Evolutionary conservation across 2,113 vertebrate genomes (phyloP), one percentile per base, ranked within the genome.

Genomic region (Malurus elegans): DNA sequence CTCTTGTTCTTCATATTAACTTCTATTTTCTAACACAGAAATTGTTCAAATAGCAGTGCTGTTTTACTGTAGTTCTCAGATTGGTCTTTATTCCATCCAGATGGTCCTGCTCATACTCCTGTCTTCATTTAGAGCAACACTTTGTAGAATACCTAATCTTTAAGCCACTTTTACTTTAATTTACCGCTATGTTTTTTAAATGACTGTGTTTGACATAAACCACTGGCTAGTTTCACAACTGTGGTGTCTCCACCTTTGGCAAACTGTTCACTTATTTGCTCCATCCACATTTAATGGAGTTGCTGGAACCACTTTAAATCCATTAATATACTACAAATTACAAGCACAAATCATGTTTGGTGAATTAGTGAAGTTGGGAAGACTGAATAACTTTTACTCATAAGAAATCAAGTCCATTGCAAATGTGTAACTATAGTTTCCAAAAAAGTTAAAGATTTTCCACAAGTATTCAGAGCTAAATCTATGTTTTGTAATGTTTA

Each of bases 301-400:
- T 72, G 82, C 91, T 98, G 97, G 96, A 97, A 96, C 67, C 71
- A 86, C 89, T 97, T 96, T 88, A 92, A 67, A 86, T 94, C 88
- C 94, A 92, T 94, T 96, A 95, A 95, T 81, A 92, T 29, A 34
- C 60, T 79, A 95, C 86, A 94, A 92, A 90, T 88, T 95, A 88
- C 58, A 92, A 72, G 54, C 8, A 60, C 74, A 89, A 86, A 72
- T 89, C 70, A 28, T 57, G 57, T 61, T 71, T 26, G 23, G 56
- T 47, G 70, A 84, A 76, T 53, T 64, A 90, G 38, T 18, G 34
- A 57, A 83, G 47, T 65, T 72, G 50, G 58, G 36, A 51, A 86
- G 82, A 53, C 66, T 23, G 38, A 91, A 76, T 47, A 86, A 31
- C 38, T 75, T 73, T 31, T 79, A 31, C 28, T 82, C 34, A 26